Base-by-base conservation (phyloP, 2,113 vertebrate genomes). In the Eublepharis macularius region DNA sequence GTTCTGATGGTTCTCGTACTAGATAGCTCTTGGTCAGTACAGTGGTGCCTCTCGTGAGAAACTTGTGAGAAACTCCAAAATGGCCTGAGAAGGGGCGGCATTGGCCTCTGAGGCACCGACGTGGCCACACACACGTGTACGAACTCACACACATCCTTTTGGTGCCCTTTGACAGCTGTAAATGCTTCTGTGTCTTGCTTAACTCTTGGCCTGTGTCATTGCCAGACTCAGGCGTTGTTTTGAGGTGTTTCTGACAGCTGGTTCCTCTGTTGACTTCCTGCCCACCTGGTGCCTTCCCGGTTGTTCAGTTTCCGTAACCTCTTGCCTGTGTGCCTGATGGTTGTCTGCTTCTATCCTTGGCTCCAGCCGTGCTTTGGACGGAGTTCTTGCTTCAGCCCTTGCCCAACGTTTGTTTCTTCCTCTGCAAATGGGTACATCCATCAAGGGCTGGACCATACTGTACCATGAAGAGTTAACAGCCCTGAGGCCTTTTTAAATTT, bases 401-500 rank as follows among this genome's bases (percentile, higher is more conserved):
- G 29, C 26, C 21, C 45, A 14, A 11, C 43, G 2, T 24, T 1
- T 45, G 9, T 4, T 13, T 14, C 72, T 29, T 24, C 16, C 24
- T 49, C 73, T 32, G 16, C 16, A 32, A 32, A 26, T 63, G 39
- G 24, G 36, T 79, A 29, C 34, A 26, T 60, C 36, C 10, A 6
- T 26, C 1, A 60, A 60, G 24, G 51, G 13, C 49, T 26, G 9
- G n/a, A 11, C 34, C 21, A 19, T 24, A 39, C 91, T 89, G 86
- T 90, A 43, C 13, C 89, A n/a, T 89, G 78, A n/a, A 1, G 4
- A 26, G 17, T 13, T 43, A n/a, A 26, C 45, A 26, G 51, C 69
- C 73, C 34, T 13, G 3, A 92, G 82, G 80, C 60, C 87, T 4
- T 86, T 92, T 88, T 91, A n/a, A 32, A 39, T 34, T 8, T 57